Evolutionary conservation across 2,113 vertebrate species (phyloP).

Genomic region (Thamnaconus septentrionalis): DNA sequence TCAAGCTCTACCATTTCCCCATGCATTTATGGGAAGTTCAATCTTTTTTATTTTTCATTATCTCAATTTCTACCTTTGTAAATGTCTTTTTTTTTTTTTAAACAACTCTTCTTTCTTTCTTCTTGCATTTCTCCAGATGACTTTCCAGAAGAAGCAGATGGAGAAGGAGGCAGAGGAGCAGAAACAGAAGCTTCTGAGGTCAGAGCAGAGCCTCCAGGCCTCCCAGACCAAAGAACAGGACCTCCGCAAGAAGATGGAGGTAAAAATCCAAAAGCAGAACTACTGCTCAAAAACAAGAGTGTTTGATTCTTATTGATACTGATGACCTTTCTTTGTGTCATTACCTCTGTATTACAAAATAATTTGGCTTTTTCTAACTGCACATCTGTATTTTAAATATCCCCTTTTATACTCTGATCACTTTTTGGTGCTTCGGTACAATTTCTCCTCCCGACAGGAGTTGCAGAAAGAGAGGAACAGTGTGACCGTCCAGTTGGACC

Average conservation of each 20-base stretch:
- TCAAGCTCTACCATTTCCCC: too few relatives aligned
- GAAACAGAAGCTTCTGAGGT: conserved; percentile 77
- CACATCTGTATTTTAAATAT: too few relatives aligned
- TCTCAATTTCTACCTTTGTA: neutral
- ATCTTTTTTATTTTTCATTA: neutral
- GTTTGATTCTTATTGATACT: too few relatives aligned
- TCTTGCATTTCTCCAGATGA: conserved; percentile 59
- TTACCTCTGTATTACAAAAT: neutral
- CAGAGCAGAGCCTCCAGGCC: conserved; percentile 77
- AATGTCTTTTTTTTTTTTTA: neutral
- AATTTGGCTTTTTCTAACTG: too few relatives aligned
- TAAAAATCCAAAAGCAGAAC: conserved; percentile 34
- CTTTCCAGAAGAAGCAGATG: conserved; percentile 71
- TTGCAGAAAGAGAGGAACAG: conserved; percentile 78
- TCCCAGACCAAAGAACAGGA: conserved; percentile 77
- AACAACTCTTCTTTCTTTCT: neutral
- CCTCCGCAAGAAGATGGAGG: conserved; percentile 80
- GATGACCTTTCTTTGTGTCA: neutral
- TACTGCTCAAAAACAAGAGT: too few relatives aligned
- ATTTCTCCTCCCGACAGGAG: conserved; percentile 70
- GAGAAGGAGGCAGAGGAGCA: conserved; percentile 77
- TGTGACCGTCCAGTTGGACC: conserved; percentile 74
- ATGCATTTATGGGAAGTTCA: too few relatives aligned
- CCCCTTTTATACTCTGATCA: neutral
- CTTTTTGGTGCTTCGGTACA: neutral